These are phyloP conservation scores for Falco cherrug DNA, from an alignment of 2,797 vertebrate genomes.

Conservation along the genomic window DNA sequence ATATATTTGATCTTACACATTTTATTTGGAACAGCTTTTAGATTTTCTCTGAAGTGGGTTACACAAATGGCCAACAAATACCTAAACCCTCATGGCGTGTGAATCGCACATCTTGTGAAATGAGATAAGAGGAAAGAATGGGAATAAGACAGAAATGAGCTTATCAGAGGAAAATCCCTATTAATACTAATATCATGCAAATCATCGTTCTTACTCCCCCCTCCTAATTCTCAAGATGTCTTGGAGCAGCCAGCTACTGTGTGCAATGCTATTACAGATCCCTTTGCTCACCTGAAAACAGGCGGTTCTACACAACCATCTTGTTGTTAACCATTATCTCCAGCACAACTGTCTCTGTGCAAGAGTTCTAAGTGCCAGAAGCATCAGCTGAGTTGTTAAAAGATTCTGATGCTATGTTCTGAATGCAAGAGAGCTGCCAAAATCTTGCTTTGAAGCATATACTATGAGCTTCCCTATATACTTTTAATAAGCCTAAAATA, in stretches of 20 bases:
- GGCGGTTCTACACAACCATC: background rate
- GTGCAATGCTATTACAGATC: background rate
- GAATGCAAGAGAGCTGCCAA: background rate
- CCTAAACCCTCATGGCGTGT: background rate
- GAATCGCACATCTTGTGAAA: background rate
- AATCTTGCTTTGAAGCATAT: slow-evolving; percentile 8
- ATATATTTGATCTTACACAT: background rate
- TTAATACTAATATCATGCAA: slow-evolving; percentile 41
- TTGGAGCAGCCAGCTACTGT: slow-evolving; percentile 10
- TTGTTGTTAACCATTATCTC: background rate
- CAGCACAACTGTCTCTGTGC: background rate
- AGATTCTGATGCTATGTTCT: background rate
- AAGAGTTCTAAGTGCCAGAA: background rate
- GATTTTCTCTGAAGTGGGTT: background rate
- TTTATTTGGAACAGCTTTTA: slow-evolving; percentile 2
- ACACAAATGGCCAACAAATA: background rate
- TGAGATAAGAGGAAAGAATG: slow-evolving; percentile 16
- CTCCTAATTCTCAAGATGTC: slow-evolving; percentile 15
- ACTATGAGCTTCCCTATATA: background rate
- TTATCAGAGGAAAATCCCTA: slow-evolving; percentile 36
- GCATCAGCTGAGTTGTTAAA: background rate
- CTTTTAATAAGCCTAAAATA: background rate
- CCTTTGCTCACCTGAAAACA: background rate
- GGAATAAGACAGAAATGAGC: background rate
- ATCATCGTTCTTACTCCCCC: background rate